Evolutionary conservation across 2,888 invertebrate species (phyloP), one percentile per base, ranked within the genome.

Genomic region (Ommatoiulus sabulosus): DNA sequence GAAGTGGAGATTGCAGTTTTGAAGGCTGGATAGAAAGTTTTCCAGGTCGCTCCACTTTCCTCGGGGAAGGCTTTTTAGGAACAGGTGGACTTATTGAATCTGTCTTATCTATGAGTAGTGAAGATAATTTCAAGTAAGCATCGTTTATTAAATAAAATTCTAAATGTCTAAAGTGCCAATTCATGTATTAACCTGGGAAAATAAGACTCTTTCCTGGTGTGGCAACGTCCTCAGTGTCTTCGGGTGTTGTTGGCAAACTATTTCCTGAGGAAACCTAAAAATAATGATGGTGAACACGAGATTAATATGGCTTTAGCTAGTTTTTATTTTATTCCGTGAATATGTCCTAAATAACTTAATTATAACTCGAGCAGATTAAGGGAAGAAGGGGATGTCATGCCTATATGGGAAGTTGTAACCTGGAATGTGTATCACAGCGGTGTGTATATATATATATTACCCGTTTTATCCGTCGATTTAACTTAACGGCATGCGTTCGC

Each of bases 401-500:
- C 35, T 35, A 35, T 35, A 35, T 35, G 35, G 35, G 35, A 35
- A 2, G 35, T 35, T 35, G 35, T 35, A 35, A 35, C 35, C 35
- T 35, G 35, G 35, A 35, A 35, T 35, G 35, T 35, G 35, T 35
- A 35, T 35, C 35, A 35, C 35, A 35, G 35, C 35, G 2, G 35
- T 35, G 35, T 35, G 2, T 35, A 1, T 35, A 35, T 35, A 35
- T 35, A 35, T 35, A 35, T 35, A 1, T 44, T 85, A 91, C 91
- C 90, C 91, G 91, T 80, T 91, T 91, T 48, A 90, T 87, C 46
- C 89, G 88, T 92, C 95, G 95, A 91, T 95, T 94, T 87, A 95
- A 92, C 6, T 96, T 95, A 44, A 95, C 95, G 90, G 95, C 96
- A 92, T 96, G 96, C 89, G 95, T 96, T 91, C 96, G 94, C 90